Percentiles rank a stretch among this genome's conserved stretches.
These are phyloP conservation scores for Caenorhabditis inopinata DNA, from an alignment of 1,140 invertebrate genomes.

Conservation along the genomic window DNA sequence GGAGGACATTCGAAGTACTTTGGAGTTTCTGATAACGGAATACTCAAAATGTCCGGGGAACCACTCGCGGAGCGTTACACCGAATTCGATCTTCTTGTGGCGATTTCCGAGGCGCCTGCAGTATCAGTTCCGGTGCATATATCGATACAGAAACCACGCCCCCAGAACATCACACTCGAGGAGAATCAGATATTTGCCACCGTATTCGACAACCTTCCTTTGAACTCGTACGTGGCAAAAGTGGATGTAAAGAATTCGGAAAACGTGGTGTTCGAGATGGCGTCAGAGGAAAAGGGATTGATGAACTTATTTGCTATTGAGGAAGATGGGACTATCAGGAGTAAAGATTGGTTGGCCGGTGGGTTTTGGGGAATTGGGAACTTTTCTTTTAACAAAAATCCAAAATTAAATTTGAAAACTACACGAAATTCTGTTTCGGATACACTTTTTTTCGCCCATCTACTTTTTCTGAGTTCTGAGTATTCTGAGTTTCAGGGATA, in stretches of 20 bases:
- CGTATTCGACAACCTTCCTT: neutral
- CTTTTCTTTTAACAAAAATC: no score
- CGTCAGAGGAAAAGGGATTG: neutral
- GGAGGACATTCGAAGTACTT: neutral
- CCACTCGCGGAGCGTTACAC: neutral
- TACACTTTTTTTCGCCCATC: no score
- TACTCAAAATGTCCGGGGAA: neutral
- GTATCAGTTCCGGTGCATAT: neutral
- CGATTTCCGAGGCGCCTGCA: neutral
- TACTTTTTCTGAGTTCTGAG: no score
- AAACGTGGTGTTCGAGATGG: neutral
- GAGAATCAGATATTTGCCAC: constrained; percentile 6
- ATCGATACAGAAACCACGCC: neutral
- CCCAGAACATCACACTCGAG: neutral
- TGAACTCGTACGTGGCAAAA: neutral
- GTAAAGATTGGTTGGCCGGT: constrained; percentile 1
- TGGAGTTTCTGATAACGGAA: neutral
- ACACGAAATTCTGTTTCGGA: no score
- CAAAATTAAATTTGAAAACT: no score
- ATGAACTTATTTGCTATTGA: neutral
- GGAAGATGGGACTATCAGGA: constrained; percentile 3
- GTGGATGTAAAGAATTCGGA: neutral
- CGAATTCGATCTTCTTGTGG: neutral
- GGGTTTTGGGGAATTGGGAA: neutral
- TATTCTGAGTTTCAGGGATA: no score